Percentiles rank a stretch among this genome's conserved stretches.
Evolutionary conservation across 2,888 invertebrate species (phyloP).

Genomic region (Drosophila nigritarsus): DNA sequence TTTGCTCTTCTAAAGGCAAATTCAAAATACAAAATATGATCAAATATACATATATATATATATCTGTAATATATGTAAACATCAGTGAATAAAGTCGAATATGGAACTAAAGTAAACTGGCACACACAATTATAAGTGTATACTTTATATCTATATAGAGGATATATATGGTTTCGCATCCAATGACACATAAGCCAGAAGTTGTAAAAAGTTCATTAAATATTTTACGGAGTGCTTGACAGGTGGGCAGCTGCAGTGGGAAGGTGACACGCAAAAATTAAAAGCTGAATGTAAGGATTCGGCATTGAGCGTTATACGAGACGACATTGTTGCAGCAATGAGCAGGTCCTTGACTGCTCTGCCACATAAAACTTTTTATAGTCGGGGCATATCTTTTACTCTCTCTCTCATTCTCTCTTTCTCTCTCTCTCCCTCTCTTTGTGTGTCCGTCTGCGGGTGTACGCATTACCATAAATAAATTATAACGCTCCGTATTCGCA

Average conservation of each 20-base stretch:
- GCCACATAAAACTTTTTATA: slow-evolving; percentile 72
- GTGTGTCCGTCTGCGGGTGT: slow-evolving; percentile 33
- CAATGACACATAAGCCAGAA: slow-evolving; percentile 37
- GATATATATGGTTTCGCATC: slow-evolving; percentile 11
- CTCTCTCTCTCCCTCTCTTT: background rate
- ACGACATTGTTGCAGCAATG: slow-evolving; percentile 58
- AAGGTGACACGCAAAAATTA: slow-evolving; percentile 73
- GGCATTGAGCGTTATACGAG: slow-evolving; percentile 63
- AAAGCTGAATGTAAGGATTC: slow-evolving; percentile 75
- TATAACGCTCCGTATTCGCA: slow-evolving; percentile 73
- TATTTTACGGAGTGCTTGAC: slow-evolving; percentile 62
- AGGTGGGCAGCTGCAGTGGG: slow-evolving; percentile 49
- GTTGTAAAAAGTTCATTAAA: slow-evolving; percentile 72
- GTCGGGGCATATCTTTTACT: slow-evolving; percentile 20
- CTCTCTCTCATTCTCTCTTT: background rate
- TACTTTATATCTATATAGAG: background rate
- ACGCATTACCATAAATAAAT: slow-evolving; percentile 80
- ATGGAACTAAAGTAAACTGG: slow-evolving; percentile 14
- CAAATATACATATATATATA: background rate
- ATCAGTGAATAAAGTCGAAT: background rate
- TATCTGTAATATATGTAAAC: background rate
- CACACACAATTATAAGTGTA: background rate
- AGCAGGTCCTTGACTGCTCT: slow-evolving; percentile 19
- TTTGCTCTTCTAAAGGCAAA: slow-evolving; percentile 10
- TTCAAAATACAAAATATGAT: background rate